phyloP scores from a whole-genome alignment of 1,140 invertebrate species.

The Glossosoma conforme region DNA sequence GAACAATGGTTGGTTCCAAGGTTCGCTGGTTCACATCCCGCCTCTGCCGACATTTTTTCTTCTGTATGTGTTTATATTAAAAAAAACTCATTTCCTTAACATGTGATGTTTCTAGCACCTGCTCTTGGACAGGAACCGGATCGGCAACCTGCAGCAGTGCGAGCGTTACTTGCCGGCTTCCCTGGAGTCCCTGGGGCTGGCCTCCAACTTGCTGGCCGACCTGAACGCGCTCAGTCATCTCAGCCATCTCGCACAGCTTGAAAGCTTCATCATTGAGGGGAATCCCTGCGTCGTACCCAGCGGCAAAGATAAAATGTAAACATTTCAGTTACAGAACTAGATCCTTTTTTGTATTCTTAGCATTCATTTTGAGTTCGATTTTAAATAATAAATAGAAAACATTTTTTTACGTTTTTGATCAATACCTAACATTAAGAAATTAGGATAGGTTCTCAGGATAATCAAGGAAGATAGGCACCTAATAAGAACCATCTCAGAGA shows the following conservation, averaged over 20 bases:
- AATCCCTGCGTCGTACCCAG: slow-evolving; percentile 79
- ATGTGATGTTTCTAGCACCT: slow-evolving; percentile 72
- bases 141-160: slow-evolving; percentile 73
- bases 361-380: background rate
- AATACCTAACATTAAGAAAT: no score
- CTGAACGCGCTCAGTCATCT: slow-evolving; percentile 83
- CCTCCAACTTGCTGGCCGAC: slow-evolving; percentile 80
- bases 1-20: no score
- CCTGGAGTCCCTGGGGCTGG: slow-evolving; percentile 71
- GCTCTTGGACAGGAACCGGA: slow-evolving; percentile 79
- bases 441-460: no score
- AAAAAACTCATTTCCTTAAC: no score
- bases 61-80: no score
- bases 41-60: no score
- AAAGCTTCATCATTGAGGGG: slow-evolving; percentile 76
- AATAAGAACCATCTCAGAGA: no score
- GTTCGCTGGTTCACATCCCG: no score
- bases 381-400: background rate
- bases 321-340: slow-evolving; percentile 43
- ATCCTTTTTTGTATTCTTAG: slow-evolving; percentile 3
- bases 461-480: no score
- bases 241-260: slow-evolving; percentile 65
- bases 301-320: slow-evolving; percentile 63
- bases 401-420: background rate
- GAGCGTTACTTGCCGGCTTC: slow-evolving; percentile 75